Conservation (phyloP, 1,140 invertebrate genomes). For the Palaemon carinicauda region DNA sequence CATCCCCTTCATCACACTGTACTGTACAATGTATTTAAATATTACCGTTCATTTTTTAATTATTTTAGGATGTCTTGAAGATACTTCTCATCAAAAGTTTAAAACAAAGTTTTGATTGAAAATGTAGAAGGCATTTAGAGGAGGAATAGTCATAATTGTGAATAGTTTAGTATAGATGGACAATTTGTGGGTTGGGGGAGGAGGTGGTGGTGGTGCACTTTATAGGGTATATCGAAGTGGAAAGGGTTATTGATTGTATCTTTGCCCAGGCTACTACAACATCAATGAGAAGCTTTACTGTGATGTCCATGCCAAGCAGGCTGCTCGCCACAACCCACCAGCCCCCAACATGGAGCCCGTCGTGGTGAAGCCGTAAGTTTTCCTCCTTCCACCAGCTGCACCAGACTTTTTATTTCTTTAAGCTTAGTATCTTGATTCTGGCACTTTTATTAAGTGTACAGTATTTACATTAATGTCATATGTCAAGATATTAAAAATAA, state of each 20-base stretch:
- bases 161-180: too few species aligned
- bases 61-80: too few species aligned
- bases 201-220: too few species aligned
- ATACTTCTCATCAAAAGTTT: too few species aligned
- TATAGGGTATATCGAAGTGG: neutral
- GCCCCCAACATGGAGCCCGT: slow-evolving; percentile 78
- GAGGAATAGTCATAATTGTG: too few species aligned
- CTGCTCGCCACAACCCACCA: slow-evolving; percentile 82
- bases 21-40: too few species aligned
- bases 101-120: too few species aligned
- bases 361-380: slow-evolving; percentile 77
- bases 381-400: neutral
- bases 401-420: neutral
- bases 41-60: too few species aligned
- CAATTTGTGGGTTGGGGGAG: too few species aligned
- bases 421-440: neutral
- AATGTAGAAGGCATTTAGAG: too few species aligned
- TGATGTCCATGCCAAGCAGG: slow-evolving; percentile 77
- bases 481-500: neutral
- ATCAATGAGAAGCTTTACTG: slow-evolving; percentile 96
- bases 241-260: neutral
- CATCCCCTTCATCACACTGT: too few species aligned
- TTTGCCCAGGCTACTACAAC: slow-evolving; percentile 81
- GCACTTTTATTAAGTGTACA: neutral
- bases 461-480: neutral